Conservation (phyloP, 2,888 invertebrate genomes). For the Lordiphosa fenestrarum region DNA sequence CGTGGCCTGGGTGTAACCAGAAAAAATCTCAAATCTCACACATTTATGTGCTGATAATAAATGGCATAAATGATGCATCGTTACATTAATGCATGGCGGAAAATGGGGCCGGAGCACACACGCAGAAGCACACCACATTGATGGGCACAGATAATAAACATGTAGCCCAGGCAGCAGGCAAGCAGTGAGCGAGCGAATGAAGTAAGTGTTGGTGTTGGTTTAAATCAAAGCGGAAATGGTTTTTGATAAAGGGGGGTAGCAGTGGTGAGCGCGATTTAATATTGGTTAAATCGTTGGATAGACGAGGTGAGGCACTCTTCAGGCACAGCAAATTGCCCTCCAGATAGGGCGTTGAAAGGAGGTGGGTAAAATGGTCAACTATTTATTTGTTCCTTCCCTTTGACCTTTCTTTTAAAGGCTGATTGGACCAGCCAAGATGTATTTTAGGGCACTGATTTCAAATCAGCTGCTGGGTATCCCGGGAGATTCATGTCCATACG, state of each 20-base stretch:
- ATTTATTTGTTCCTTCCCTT: too few species aligned
- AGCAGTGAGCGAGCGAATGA: conserved; percentile 37
- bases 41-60: conserved; percentile 72
- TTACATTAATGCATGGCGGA: conserved; percentile 70
- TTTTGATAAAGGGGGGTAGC: neutral
- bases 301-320: too few species aligned
- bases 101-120: conserved; percentile 31
- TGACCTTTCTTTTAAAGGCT: too few species aligned
- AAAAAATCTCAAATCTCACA: conserved; percentile 48
- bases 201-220: conserved; percentile 19
- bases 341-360: too few species aligned
- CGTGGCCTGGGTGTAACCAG: conserved; percentile 36
- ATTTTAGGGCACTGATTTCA: too few species aligned
- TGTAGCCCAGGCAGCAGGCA: conserved; percentile 44
- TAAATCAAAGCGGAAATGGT: conserved; percentile 28
- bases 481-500: too few species aligned
- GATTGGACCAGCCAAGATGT: too few species aligned
- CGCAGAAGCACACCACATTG: conserved; percentile 11
- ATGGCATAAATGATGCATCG: conserved; percentile 74
- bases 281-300: too few species aligned
- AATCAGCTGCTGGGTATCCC: too few species aligned
- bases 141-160: conserved; percentile 55
- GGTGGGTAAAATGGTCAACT: too few species aligned
- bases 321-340: neutral
- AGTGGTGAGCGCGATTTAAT: neutral